A percentile compares a stretch with the other conserved stretches of the same genome.
phyloP scores from a whole-genome alignment of 2,113 vertebrate genomes.

The Ahaetulla prasina region DNA sequence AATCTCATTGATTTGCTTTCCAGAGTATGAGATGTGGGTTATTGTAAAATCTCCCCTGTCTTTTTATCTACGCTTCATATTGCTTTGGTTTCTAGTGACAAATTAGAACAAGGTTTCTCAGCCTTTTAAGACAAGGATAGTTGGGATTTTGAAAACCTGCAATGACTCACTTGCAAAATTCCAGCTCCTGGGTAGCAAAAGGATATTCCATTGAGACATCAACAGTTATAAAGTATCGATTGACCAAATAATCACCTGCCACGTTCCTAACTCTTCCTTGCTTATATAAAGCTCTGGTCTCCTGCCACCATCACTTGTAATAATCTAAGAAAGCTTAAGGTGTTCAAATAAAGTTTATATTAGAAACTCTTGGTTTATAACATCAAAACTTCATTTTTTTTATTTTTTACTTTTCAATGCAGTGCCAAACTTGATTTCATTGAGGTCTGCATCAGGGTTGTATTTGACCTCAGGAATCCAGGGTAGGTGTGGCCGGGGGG shows the following conservation, averaged over 20 bases:
- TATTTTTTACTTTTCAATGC: neutral
- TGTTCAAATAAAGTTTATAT: neutral
- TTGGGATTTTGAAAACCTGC: neutral
- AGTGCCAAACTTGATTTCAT: too few relatives aligned
- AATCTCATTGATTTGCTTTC: conserved; percentile 21
- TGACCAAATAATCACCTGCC: neutral
- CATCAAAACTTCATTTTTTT: neutral
- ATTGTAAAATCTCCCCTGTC: neutral
- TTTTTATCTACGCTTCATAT: neutral
- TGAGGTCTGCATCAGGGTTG: too few relatives aligned
- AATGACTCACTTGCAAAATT: neutral
- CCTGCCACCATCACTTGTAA: neutral
- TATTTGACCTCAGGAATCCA: too few relatives aligned
- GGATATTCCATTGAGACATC: neutral
- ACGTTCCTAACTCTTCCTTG: neutral
- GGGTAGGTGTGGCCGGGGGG: too few relatives aligned
- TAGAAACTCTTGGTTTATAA: neutral
- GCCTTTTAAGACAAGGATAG: neutral
- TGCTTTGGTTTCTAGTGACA: conserved; percentile 15
- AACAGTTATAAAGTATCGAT: neutral
- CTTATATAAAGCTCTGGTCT: neutral
- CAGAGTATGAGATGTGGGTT: conserved; percentile 3
- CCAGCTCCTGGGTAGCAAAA: neutral
- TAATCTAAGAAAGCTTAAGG: neutral
- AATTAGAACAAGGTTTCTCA: neutral